These are phyloP conservation scores for Mus pahari DNA, from an alignment of 2,113 vertebrate genomes.

Conservation along the genomic window DNA sequence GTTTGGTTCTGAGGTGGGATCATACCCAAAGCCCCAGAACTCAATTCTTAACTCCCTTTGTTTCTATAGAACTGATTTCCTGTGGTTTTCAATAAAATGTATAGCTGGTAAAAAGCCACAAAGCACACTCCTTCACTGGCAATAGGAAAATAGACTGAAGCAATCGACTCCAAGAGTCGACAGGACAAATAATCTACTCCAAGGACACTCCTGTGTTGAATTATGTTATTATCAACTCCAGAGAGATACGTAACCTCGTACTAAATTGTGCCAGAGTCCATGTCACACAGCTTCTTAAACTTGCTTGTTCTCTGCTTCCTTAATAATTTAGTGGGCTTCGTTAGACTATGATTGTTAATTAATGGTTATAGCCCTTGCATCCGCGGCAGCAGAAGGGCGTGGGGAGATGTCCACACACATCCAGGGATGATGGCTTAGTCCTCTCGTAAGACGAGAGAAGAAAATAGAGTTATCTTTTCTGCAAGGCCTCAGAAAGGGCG, in stretches of 20 bases:
- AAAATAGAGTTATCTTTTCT: constrained; percentile 36
- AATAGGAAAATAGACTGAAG: background rate
- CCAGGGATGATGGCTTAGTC: background rate
- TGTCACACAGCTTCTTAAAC: background rate
- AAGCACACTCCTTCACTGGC: background rate
- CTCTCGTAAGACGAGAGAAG: constrained; percentile 40
- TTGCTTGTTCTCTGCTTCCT: background rate
- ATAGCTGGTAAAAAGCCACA: background rate
- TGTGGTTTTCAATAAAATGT: background rate
- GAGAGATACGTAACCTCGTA: background rate
- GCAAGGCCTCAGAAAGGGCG: background rate
- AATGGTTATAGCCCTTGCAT: background rate
- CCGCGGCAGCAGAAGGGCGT: background rate
- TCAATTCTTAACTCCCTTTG: constrained; percentile 38
- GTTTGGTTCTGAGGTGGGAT: background rate
- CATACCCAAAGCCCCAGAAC: background rate
- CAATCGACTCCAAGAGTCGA: background rate
- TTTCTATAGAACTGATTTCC: constrained; percentile 9
- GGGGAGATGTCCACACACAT: background rate
- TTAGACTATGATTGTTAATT: background rate
- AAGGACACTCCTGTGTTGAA: background rate
- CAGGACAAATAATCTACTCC: background rate
- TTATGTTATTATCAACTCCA: background rate
- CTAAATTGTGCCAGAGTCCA: constrained; percentile 37
- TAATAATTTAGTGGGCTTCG: background rate